Conservation (phyloP, 2,113 vertebrate genomes). For the Lampris megalopsis region DNA sequence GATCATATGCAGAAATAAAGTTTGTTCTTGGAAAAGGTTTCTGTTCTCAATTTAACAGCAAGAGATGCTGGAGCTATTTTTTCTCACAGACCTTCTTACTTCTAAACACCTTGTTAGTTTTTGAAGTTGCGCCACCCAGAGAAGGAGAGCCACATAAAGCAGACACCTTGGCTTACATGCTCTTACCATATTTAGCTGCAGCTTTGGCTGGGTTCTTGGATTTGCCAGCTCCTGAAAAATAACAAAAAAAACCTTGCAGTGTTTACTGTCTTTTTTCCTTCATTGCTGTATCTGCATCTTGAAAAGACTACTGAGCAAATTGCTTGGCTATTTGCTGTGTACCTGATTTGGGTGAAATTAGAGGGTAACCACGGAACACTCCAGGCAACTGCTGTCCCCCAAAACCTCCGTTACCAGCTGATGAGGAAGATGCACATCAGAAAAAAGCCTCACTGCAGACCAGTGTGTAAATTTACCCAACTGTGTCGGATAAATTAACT, state of each 20-base stretch:
- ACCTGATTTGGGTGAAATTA: slow-evolving; percentile 79
- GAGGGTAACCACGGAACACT: slow-evolving; percentile 78
- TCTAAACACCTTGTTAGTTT: too few relatives aligned
- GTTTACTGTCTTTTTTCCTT: neutral
- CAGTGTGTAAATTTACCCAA: neutral
- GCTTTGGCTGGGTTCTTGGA: slow-evolving; percentile 73
- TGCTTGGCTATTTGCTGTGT: slow-evolving; percentile 7
- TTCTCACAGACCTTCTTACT: too few relatives aligned
- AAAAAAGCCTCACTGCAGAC: neutral
- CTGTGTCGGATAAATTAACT: neutral
- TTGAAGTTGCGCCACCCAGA: too few relatives aligned
- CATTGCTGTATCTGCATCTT: neutral
- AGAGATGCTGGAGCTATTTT: too few relatives aligned
- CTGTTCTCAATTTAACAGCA: too few relatives aligned
- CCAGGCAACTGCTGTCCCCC: slow-evolving; percentile 70
- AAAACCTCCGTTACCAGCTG: slow-evolving; percentile 64
- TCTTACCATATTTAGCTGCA: slow-evolving; percentile 76
- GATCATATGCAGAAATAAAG: too few relatives aligned
- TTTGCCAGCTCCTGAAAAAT: slow-evolving; percentile 68
- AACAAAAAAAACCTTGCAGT: neutral
- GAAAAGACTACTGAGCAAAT: neutral
- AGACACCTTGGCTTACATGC: neutral
- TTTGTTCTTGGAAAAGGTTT: too few relatives aligned
- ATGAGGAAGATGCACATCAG: slow-evolving; percentile 27
- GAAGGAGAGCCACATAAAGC: neutral